A percentile compares a stretch with the other conserved stretches of the same genome.
phyloP scores from a whole-genome alignment of 2,888 invertebrate genomes.

The Lutraria lutraria region DNA sequence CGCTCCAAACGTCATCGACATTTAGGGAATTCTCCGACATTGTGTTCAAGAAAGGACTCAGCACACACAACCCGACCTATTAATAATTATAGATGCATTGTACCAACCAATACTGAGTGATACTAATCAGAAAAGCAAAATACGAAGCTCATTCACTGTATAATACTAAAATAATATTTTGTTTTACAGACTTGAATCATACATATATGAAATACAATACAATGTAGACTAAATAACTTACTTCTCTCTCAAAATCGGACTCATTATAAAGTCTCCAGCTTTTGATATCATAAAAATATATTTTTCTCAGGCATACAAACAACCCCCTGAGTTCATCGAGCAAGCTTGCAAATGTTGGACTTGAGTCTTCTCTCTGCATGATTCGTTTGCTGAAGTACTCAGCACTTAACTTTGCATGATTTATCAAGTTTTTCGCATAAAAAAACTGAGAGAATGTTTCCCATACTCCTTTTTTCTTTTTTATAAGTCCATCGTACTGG shows the following conservation, averaged over 20 bases:
- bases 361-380: neutral
- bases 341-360: neutral
- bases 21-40: neutral
- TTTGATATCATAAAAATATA: neutral
- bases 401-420: neutral
- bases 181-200: too few relatives aligned
- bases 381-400: neutral
- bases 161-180: too few relatives aligned
- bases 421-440: neutral
- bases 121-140: too few relatives aligned
- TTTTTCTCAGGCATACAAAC: slow-evolving; percentile 1
- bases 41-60: neutral
- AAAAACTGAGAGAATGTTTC: neutral
- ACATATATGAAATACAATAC: too few relatives aligned
- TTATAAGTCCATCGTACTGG: slow-evolving; percentile 35
- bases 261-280: neutral
- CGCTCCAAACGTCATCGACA: neutral
- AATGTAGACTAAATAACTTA: neutral
- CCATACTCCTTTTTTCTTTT: neutral
- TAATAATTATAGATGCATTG: neutral
- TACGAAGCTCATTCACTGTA: too few relatives aligned
- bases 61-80: neutral
- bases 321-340: neutral
- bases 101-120: too few relatives aligned
- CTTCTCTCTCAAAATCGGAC: neutral